These are phyloP conservation scores for Laterallus jamaicensis DNA, from an alignment of 2,113 vertebrate species.

Conservation along the genomic window DNA sequence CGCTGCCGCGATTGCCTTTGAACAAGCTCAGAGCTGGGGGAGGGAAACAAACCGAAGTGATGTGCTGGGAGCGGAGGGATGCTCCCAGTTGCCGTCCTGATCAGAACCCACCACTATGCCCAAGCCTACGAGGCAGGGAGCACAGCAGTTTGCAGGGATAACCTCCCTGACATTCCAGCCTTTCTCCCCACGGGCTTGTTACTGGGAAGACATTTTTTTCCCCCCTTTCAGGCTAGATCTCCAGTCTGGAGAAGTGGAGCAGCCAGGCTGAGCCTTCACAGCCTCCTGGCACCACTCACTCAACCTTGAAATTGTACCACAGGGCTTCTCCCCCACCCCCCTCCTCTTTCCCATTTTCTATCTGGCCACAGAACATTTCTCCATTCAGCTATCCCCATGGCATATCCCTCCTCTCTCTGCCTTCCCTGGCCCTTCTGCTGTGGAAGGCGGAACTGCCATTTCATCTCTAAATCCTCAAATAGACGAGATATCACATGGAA, in stretches of 20 bases:
- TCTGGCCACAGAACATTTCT: not conserved
- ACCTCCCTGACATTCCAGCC: not conserved
- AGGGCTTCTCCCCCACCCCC: not conserved
- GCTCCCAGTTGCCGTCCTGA: not conserved
- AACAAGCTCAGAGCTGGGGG: not conserved
- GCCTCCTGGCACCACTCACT: not conserved
- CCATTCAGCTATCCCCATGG: not conserved
- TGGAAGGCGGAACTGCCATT: rapidly evolving
- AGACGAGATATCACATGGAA: not conserved
- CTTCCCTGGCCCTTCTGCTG: not conserved
- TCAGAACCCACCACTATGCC: not conserved
- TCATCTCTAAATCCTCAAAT: not conserved
- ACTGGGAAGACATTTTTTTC: not conserved
- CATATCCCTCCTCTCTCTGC: not conserved
- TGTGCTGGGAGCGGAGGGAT: not conserved
- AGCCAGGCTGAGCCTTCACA: not conserved
- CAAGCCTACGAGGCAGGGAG: not conserved
- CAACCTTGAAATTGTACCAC: constrained; percentile 47
- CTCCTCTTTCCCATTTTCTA: not conserved
- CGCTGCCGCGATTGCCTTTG: rapidly evolving
- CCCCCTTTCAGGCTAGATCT: not conserved
- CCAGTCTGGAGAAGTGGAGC: not conserved
- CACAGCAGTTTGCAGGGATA: not conserved
- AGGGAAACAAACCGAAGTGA: not conserved
- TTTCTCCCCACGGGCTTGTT: not conserved